Conservation (phyloP, 1,140 invertebrate species). For the Oryzaephilus surinamensis region DNA sequence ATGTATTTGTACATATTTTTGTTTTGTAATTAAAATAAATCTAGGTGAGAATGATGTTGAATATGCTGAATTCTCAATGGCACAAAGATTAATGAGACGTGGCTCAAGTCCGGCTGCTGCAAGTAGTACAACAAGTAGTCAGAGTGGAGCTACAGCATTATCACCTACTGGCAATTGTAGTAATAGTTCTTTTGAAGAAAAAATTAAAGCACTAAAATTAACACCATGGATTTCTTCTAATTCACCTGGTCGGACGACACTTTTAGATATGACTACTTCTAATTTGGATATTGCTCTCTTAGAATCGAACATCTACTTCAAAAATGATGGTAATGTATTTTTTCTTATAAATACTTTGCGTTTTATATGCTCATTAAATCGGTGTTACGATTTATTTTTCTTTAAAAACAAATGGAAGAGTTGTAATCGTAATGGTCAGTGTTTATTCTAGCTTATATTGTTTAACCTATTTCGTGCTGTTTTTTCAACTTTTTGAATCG, state of each 20-base stretch:
- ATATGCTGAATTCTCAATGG: conserved; percentile 50
- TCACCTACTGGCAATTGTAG: no score
- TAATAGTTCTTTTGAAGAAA: conserved; percentile 21
- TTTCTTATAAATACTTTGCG: neutral
- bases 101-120: conserved; percentile 16
- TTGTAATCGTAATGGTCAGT: no score
- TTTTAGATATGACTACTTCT: conserved; percentile 10
- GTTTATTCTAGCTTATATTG: no score
- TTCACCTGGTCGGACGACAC: neutral
- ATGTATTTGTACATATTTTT: neutral
- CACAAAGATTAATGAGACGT: conserved; percentile 32
- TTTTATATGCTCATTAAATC: neutral
- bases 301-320: conserved; percentile 7
- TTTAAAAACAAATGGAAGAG: no score
- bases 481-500: neutral
- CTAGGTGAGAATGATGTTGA: conserved; percentile 64
- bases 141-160: conserved; percentile 16
- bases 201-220: conserved; percentile 26
- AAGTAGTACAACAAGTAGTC: no score
- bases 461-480: no score
- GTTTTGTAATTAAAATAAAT: conserved; percentile 6
- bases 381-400: neutral
- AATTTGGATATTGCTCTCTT: conserved; percentile 15
- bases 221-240: conserved; percentile 13
- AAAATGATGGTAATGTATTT: conserved; percentile 5